phyloP scores from a whole-genome alignment of 2,113 vertebrate species.

The Tichodroma muraria region DNA sequence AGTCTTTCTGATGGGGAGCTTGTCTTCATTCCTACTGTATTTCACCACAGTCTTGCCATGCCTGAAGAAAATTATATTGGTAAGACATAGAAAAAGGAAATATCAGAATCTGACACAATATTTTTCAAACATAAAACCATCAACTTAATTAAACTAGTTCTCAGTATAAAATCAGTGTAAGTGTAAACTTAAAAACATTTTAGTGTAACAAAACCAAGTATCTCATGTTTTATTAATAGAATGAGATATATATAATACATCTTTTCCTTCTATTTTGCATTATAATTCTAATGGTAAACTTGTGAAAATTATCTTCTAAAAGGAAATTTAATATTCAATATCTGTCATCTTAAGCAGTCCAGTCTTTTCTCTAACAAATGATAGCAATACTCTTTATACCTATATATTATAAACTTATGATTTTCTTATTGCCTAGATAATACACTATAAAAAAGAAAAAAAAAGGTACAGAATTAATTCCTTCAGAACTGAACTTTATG shows the following conservation, averaged over 20 bases:
- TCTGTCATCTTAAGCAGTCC: background rate
- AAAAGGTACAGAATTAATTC: background rate
- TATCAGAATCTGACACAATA: background rate
- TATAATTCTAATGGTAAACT: background rate
- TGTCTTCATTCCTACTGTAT: background rate
- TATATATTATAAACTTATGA: background rate
- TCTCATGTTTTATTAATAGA: background rate
- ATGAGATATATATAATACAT: background rate
- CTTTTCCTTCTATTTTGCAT: background rate
- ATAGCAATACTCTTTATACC: background rate
- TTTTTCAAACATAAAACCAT: background rate
- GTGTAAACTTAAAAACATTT: background rate
- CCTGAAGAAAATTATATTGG: background rate
- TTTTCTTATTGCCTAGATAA: background rate
- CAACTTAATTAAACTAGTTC: background rate
- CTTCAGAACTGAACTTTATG: background rate
- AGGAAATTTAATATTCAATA: background rate
- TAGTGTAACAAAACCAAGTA: background rate
- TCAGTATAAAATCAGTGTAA: background rate
- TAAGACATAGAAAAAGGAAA: background rate
- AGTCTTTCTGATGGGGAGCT: background rate
- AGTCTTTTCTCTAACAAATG: background rate
- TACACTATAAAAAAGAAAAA: background rate
- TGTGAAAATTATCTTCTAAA: background rate
- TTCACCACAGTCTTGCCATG: background rate